A percentile compares a stretch with the other conserved stretches of the same genome.
Conservation (phyloP, 92 coral and sea anemone genomes). For the Bergia puertoricense region DNA sequence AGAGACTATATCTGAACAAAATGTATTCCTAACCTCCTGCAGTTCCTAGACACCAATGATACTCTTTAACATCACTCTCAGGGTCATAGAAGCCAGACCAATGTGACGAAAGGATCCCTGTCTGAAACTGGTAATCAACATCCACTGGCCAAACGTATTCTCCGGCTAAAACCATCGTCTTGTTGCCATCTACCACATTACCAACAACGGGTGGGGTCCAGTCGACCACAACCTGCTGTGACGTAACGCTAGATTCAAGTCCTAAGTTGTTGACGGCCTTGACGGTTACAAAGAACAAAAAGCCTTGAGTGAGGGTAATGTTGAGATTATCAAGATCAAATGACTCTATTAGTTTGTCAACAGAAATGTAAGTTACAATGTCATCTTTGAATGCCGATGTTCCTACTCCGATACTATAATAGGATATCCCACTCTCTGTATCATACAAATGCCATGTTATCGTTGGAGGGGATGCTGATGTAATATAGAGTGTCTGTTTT, state of each 20-base stretch:
- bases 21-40: conserved; percentile 57
- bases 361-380: conserved; percentile 43
- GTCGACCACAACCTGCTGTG: conserved; percentile 85
- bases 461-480: conserved; percentile 71
- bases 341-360: conserved; percentile 60
- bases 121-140: conserved; percentile 61
- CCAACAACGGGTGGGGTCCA: conserved; percentile 81
- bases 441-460: conserved; percentile 80
- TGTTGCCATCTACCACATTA: conserved; percentile 72
- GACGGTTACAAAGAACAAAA: conserved; percentile 67
- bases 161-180: conserved; percentile 42
- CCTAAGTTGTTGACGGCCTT: conserved; percentile 75
- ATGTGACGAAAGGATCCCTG: conserved; percentile 54
- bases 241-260: conserved; percentile 62
- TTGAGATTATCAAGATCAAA: conserved; percentile 71
- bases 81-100: conserved; percentile 81
- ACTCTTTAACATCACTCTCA: conserved; percentile 80
- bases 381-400: conserved; percentile 71
- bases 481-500: conserved; percentile 63
- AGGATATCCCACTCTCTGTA: conserved; percentile 70
- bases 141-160: conserved; percentile 41
- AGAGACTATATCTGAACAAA: too few relatives aligned
- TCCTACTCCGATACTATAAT: conserved; percentile 67
- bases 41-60: conserved; percentile 80
- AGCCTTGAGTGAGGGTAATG: conserved; percentile 66